phyloP scores from a whole-genome alignment of 2,113 vertebrate species.

The Python bivittatus region DNA sequence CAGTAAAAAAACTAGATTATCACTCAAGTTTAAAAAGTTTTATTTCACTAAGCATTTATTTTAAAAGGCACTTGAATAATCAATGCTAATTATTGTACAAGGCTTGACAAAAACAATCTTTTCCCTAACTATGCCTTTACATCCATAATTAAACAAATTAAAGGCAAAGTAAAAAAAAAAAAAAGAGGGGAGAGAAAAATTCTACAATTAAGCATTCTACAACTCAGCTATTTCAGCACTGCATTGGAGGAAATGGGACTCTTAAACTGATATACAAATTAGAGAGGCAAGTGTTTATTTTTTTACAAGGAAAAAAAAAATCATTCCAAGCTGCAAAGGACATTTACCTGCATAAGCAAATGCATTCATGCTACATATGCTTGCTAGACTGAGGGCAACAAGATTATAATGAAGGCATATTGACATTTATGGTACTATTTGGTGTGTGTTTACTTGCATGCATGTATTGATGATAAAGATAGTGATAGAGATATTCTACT shows the following conservation, averaged over 20 bases:
- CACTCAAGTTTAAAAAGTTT: not conserved
- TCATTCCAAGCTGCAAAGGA: not conserved
- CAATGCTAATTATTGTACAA: conserved; percentile 27
- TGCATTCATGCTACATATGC: not conserved
- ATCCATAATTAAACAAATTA: conserved; percentile 24
- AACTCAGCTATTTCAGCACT: conserved; percentile 23
- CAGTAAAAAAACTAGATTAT: conserved; percentile 10
- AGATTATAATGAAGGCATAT: not conserved
- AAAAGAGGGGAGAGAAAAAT: not conserved
- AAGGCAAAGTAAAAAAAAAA: not conserved
- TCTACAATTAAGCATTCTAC: not conserved
- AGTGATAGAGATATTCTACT: no score
- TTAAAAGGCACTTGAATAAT: conserved; percentile 40
- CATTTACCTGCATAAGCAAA: not conserved
- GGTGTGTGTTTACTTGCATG: not conserved
- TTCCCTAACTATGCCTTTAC: conserved; percentile 42
- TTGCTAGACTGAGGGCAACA: not conserved
- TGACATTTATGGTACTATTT: not conserved
- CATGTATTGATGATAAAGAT: not conserved
- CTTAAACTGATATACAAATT: not conserved
- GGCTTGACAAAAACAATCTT: conserved; percentile 31
- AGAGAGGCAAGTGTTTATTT: not conserved
- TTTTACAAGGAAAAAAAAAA: not conserved
- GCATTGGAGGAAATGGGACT: conserved; percentile 19
- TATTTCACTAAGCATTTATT: conserved; percentile 45